These are phyloP conservation scores for Corythaeola cristata DNA, from an alignment of 2,113 vertebrate genomes.

Conservation along the genomic window DNA sequence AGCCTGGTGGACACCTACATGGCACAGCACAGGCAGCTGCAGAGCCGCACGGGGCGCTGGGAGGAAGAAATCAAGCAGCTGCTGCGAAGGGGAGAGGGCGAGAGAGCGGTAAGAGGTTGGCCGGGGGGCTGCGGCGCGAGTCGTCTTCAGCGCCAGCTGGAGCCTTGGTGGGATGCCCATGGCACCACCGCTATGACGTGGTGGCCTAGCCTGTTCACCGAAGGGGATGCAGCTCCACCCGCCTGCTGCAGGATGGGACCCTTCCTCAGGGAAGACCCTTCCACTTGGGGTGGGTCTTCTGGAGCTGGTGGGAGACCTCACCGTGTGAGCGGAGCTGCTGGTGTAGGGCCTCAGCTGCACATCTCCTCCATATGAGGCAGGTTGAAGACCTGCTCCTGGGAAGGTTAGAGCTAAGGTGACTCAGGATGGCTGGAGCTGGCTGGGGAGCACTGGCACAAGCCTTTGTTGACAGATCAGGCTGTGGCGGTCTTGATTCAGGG, in stretches of 20 bases:
- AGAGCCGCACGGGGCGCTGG: slow-evolving; percentile 51
- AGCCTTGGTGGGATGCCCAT: background rate
- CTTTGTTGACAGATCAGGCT: background rate
- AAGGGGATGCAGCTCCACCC: background rate
- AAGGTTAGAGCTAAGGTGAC: background rate
- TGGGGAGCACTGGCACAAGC: background rate
- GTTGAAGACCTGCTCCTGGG: background rate
- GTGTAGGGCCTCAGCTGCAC: background rate
- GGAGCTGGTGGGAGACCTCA: background rate
- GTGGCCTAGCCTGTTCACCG: background rate
- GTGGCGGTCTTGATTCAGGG: background rate
- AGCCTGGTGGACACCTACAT: slow-evolving; percentile 47
- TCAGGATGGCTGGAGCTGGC: background rate
- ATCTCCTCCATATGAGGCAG: background rate
- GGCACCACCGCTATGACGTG: rapidly evolving
- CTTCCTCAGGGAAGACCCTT: no score
- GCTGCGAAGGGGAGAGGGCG: slow-evolving; percentile 54
- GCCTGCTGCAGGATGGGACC: background rate
- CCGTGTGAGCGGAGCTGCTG: rapidly evolving
- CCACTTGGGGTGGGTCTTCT: background rate
- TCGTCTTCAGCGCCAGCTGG: background rate
- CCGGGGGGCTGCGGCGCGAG: background rate
- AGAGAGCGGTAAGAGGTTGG: slow-evolving; percentile 64
- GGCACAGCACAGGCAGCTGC: slow-evolving; percentile 54
- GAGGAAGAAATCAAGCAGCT: slow-evolving; percentile 69